Percentiles rank a stretch among this genome's conserved stretches.
Conservation (phyloP, 2,113 vertebrate species). For the Corapipo altera region DNA sequence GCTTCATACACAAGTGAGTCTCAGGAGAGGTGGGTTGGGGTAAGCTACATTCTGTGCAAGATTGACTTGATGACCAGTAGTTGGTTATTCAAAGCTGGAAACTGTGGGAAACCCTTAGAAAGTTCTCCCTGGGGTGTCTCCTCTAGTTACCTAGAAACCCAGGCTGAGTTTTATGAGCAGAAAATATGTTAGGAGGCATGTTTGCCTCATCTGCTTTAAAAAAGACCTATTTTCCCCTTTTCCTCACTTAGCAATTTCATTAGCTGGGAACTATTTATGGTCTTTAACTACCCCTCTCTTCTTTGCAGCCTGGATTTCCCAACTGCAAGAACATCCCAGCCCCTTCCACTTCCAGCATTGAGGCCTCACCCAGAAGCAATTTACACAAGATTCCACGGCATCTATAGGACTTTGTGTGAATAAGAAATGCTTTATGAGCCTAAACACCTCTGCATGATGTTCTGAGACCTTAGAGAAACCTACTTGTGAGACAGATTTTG, state of each 20-base stretch:
- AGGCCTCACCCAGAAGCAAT: slow-evolving; percentile 39
- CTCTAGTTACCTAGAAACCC: slow-evolving; percentile 57
- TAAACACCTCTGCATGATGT: not conserved
- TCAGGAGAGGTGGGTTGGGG: not conserved
- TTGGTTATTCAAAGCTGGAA: not conserved
- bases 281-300: slow-evolving; percentile 29
- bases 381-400: not conserved
- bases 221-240: slow-evolving; percentile 11
- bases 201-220: slow-evolving; percentile 36
- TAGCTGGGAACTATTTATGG: slow-evolving; percentile 48
- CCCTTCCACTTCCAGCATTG: slow-evolving; percentile 18
- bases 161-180: slow-evolving; percentile 56
- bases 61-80: not conserved
- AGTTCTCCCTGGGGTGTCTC: not conserved
- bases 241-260: slow-evolving; percentile 43
- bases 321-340: not conserved
- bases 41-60: not conserved
- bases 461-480: not conserved
- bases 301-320: slow-evolving; percentile 23
- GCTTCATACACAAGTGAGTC: not conserved
- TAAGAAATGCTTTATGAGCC: slow-evolving; percentile 1
- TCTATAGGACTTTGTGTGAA: not conserved
- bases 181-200: slow-evolving; percentile 33
- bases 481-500: not conserved
- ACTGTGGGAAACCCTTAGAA: not conserved